Evolutionary conservation across 1,140 invertebrate genomes (phyloP), one percentile per base, ranked within the genome.

Genomic region (Vanessa tameamea): DNA sequence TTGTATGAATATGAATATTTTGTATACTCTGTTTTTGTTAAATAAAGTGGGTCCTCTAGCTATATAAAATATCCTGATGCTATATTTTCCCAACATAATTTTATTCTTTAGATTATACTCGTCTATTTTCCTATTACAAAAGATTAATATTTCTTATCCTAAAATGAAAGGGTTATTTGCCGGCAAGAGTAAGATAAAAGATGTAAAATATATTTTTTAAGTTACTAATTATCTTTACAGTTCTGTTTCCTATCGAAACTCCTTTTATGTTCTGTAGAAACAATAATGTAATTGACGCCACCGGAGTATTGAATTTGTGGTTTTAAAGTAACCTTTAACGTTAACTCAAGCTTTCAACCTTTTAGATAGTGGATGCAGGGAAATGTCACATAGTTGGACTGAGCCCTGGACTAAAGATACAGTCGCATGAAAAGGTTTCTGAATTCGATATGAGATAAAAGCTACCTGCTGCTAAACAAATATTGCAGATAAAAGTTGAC

Each of bases 361-460:
- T 92, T 90, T 77, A 86, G 87, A 89, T 87, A 86, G 83, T 84
- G 82, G 85, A 85, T 87, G 80, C 82, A 69, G 84, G 85, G 82
- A 92, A 92, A 90, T 92, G 89, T 90, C 88, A 92, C 87, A 88
- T 91, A 90, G 87, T 89, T 88, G 87, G 86, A 89, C 88, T 87
- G 75, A 86, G 82, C 77, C 79, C 86, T 90, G 88, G 88, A 88
- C 83, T 73, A 73, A 69, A 78, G 64, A 82, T 87, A 89, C 84
- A 78, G 76, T 76, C 73, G 72, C 9, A 23, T 12, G 20, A 16
- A 80, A 70, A 87, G 81, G 76, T 79, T 65, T 57, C 37, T 59
- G 51, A 69, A 69, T 14, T 69, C 63, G 57, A 70, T 63, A 64
- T 15, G 59, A 31, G 14, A 70, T 59, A 57, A 69, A 69, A 48